Evolutionary conservation across 2,113 vertebrate genomes (phyloP).

Genomic region (Callionymus lyra): DNA sequence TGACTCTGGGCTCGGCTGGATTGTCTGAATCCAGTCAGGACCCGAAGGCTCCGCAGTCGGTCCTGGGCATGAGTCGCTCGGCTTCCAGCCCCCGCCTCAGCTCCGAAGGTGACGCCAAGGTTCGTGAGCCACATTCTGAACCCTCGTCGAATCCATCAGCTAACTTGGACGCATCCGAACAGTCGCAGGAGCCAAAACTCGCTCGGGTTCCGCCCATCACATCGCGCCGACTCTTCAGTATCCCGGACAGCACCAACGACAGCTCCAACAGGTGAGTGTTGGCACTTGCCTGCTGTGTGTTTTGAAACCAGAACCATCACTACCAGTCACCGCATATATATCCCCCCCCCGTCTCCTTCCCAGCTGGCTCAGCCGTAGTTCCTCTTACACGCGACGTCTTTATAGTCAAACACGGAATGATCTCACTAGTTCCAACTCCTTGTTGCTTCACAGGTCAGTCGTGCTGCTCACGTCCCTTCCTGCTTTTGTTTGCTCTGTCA

Average conservation of each 20-base stretch:
- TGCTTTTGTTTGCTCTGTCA: constrained; percentile 14
- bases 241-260: constrained; percentile 61
- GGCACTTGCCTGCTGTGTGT: constrained; percentile 2
- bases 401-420: constrained; percentile 66
- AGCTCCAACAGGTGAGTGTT: constrained; percentile 59
- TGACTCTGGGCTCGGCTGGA: constrained; percentile 59
- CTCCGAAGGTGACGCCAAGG: constrained; percentile 64
- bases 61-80: constrained; percentile 64
- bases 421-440: constrained; percentile 56
- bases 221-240: constrained; percentile 66
- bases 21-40: constrained; percentile 51
- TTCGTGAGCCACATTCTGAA: constrained; percentile 15
- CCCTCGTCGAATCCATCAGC: no score
- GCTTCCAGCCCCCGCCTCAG: constrained; percentile 73
- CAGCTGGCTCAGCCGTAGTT: constrained; percentile 71
- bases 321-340: constrained; percentile 30
- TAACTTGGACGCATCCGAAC: not conserved
- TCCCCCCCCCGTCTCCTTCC: constrained; percentile 28
- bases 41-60: constrained; percentile 32
- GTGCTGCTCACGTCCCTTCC: constrained; percentile 20
- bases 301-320: constrained; percentile 19
- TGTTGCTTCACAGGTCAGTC: constrained; percentile 69
- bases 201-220: constrained; percentile 69
- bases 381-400: constrained; percentile 68
- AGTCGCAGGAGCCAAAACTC: constrained; percentile 62